A percentile compares a stretch with the other conserved stretches of the same genome.
Evolutionary conservation across 2,113 vertebrate species (phyloP).

Genomic region (Syngnathus floridae): DNA sequence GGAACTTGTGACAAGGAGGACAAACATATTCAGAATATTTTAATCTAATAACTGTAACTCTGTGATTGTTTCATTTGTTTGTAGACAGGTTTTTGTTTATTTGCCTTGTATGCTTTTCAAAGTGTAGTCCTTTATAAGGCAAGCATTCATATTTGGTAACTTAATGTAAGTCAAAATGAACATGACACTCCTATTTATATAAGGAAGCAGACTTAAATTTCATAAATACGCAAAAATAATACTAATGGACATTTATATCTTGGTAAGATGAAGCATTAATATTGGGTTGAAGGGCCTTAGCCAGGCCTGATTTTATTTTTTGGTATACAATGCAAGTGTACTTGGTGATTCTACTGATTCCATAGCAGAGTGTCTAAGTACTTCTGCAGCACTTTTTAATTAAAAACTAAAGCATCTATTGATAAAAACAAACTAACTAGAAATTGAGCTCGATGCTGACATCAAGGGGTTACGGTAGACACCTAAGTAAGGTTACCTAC

Average conservation of each 20-base stretch:
- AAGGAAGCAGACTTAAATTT: too few relatives aligned
- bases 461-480: background rate
- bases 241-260: too few relatives aligned
- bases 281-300: too few relatives aligned
- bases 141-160: background rate
- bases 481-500: background rate
- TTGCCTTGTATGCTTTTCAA: background rate
- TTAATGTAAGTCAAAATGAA: background rate
- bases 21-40: background rate
- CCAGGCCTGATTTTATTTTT: too few relatives aligned
- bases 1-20: slow-evolving; percentile 23
- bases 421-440: background rate
- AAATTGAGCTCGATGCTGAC: background rate
- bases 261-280: too few relatives aligned
- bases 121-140: background rate
- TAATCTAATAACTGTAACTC: too few relatives aligned
- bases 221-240: too few relatives aligned
- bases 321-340: too few relatives aligned
- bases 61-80: background rate
- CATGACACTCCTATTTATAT: too few relatives aligned
- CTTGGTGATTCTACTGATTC: too few relatives aligned
- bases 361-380: too few relatives aligned
- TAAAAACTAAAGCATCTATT: background rate
- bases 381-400: background rate
- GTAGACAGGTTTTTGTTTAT: background rate